Conservation (phyloP, 2,888 invertebrate genomes). For the Microplitis deprimator region DNA sequence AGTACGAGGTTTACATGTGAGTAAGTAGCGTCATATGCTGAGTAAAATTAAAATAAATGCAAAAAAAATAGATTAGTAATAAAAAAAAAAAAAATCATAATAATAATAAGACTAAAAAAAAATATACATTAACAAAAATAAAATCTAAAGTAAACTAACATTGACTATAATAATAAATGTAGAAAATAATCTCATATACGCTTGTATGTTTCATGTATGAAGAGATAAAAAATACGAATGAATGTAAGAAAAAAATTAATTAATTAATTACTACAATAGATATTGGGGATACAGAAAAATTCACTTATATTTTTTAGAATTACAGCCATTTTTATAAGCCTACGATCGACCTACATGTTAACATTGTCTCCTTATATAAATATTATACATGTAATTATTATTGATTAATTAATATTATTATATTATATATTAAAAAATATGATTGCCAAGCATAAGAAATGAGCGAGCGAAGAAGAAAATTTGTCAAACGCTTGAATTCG, state of each 20-base stretch:
- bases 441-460: slow-evolving; percentile 22
- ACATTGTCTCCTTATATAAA: slow-evolving; percentile 50
- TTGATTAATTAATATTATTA: slow-evolving; percentile 24
- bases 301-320: slow-evolving; percentile 70
- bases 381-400: slow-evolving; percentile 23
- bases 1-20: not conserved
- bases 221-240: slow-evolving; percentile 14
- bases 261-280: slow-evolving; percentile 31
- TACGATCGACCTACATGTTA: slow-evolving; percentile 66
- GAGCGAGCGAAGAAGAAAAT: slow-evolving; percentile 4
- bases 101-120: not conserved
- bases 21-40: slow-evolving; percentile 1
- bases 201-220: not conserved
- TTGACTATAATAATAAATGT: not conserved
- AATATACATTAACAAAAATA: not conserved
- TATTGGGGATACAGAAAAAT: slow-evolving; percentile 52
- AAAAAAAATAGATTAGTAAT: not conserved
- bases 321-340: slow-evolving; percentile 69
- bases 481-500: slow-evolving; percentile 9
- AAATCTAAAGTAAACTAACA: not conserved
- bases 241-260: slow-evolving; percentile 43
- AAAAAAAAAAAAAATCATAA: not conserved
- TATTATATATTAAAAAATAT: slow-evolving; percentile 22
- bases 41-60: slow-evolving; percentile 2
- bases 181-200: not conserved